Evolutionary conservation across 2,888 invertebrate species (phyloP).

Genomic region (Cantharis flavilabris): DNA sequence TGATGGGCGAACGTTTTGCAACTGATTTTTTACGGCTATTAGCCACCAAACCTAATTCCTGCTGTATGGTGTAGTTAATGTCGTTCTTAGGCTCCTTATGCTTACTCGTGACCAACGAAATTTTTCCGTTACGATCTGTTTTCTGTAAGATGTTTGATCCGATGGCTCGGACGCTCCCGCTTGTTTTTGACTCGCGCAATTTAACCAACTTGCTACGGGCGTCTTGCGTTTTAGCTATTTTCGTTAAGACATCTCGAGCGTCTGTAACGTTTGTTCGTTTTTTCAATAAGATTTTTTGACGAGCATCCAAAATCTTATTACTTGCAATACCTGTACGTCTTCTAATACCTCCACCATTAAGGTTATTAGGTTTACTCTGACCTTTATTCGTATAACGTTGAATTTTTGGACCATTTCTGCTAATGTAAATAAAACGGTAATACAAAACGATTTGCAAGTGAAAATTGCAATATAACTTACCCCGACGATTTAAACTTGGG

Average conservation of each 20-base stretch:
- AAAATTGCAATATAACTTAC: not conserved
- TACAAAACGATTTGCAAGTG: not conserved
- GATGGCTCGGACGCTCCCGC: slow-evolving; percentile 51
- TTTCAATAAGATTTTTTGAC: slow-evolving; percentile 78
- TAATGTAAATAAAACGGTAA: not conserved
- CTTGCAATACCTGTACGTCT: slow-evolving; percentile 12
- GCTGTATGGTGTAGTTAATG: slow-evolving; percentile 51
- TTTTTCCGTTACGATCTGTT: slow-evolving; percentile 60
- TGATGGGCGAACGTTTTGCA: slow-evolving; percentile 26
- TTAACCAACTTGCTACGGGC: slow-evolving; percentile 74
- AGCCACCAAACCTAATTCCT: slow-evolving; percentile 49
- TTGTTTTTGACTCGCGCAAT: slow-evolving; percentile 61
- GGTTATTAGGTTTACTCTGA: not conserved
- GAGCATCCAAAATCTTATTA: slow-evolving; percentile 64
- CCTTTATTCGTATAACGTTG: not conserved
- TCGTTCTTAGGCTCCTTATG: slow-evolving; percentile 41
- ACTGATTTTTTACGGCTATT: slow-evolving; percentile 29
- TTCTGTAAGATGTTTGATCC: slow-evolving; percentile 57
- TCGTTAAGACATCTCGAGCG: slow-evolving; percentile 78
- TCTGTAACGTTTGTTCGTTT: slow-evolving; percentile 76
- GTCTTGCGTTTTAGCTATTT: slow-evolving; percentile 75
- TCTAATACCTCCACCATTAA: slow-evolving; percentile 12
- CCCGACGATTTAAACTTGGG: not conserved
- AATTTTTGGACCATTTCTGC: not conserved
- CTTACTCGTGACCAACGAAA: slow-evolving; percentile 60